Evolutionary conservation across 2,797 vertebrate genomes (phyloP), one percentile per base, ranked within the genome.

Genomic region (Caiman crocodilus): DNA sequence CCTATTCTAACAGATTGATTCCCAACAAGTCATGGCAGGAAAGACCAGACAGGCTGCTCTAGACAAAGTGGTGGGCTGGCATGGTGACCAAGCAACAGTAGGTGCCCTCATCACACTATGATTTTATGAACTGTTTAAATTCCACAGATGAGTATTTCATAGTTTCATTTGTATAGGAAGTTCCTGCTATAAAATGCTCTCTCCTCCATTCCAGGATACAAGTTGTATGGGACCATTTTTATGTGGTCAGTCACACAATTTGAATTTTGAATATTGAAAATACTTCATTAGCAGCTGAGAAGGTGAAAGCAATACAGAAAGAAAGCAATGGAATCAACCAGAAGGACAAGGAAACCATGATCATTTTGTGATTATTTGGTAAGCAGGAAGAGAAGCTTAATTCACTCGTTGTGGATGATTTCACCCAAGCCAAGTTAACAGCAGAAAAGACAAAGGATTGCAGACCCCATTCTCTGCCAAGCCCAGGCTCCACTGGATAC

Each of bases 181-280:
- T 1, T 57, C 4, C 87, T 61, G 3, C 76, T 18, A 3, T 57
- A 12, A 18, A 50, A 50, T 63, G 71, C 55, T 30, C 79, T 82
- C 13, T 17, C 4, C 81, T 12, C 63, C 8, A 0, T 0, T 2
- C 35, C 78, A 82, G 80, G 57, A 42, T 84, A 55, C 4, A 50
- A 50, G 42, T 10, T 10, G 11, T 50, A 50, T 9, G 42, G 42
- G 42, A 50, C 42, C 42, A 50, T 50, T 50, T 50, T 50, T 0
- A 0, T 6, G 18, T 26, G 35, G 35, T 14, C 0, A 0, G 2
- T 2, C 5, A 26, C 57, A 83, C 75, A 7, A 28, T 75, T 32
- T 32, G 5, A 74, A 84, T 23, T 64, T 20, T 25, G 9, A n/a
- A 3, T 2, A 1, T 42, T 79, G 42, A 76, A 32, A 76, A 26